A percentile compares a stretch with the other conserved stretches of the same genome.
These are phyloP conservation scores for Selenia dentaria DNA, from an alignment of 2,888 invertebrate species.

Conservation along the genomic window DNA sequence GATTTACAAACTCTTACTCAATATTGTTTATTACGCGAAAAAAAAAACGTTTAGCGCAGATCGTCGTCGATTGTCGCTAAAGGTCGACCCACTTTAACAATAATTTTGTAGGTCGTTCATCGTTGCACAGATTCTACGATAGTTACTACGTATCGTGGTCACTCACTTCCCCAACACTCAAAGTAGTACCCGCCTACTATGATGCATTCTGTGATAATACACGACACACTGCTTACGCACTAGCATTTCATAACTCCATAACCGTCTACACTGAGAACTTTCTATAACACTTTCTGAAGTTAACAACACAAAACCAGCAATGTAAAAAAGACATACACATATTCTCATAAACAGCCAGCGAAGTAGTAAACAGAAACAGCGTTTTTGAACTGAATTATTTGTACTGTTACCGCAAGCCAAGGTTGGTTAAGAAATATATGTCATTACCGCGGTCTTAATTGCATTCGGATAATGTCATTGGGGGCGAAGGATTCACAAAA, in stretches of 20 bases:
- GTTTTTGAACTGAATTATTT: constrained; percentile 33
- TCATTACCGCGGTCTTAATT: constrained; percentile 54
- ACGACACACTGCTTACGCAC: constrained; percentile 28
- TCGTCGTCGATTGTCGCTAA: constrained; percentile 42
- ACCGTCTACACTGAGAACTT: constrained; percentile 15
- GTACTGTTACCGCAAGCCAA: constrained; percentile 31
- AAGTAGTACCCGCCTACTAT: too few species aligned
- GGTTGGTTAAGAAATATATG: constrained; percentile 41
- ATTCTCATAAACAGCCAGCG: constrained; percentile 1
- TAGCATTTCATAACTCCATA: constrained; percentile 17
- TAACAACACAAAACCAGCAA: constrained; percentile 5
- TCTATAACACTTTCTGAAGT: background rate
- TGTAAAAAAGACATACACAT: background rate
- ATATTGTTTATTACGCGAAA: constrained; percentile 24
- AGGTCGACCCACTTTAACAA: constrained; percentile 70
- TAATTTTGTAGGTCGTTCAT: constrained; percentile 73
- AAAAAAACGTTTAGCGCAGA: constrained; percentile 49
- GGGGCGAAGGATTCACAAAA: constrained; percentile 32
- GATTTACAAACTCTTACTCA: constrained; percentile 18
- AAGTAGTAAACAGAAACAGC: constrained; percentile 9
- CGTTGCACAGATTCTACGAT: constrained; percentile 38
- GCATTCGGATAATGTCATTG: constrained; percentile 49
- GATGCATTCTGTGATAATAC: too few species aligned
- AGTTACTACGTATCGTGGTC: constrained; percentile 50
- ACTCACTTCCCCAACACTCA: constrained; percentile 58